Percentiles rank a stretch among this genome's conserved stretches.
Evolutionary conservation across 2,113 vertebrate genomes (phyloP).

Genomic region (Chauna torquata): DNA sequence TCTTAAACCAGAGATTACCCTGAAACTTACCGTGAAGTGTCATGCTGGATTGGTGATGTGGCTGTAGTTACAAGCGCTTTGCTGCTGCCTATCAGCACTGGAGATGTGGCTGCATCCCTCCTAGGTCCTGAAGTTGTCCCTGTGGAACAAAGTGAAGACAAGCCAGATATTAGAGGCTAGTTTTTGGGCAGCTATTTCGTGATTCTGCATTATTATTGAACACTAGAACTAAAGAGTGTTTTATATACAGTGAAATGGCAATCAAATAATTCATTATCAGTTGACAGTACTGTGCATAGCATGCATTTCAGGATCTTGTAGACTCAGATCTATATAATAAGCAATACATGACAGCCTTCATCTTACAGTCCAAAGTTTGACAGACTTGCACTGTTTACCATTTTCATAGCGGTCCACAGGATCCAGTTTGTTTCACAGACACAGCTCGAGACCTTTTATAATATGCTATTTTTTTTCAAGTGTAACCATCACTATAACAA

Average conservation of each 20-base stretch:
- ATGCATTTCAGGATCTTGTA: not conserved
- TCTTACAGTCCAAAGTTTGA: not conserved
- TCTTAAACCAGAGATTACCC: slow-evolving; percentile 26
- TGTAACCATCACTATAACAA: not conserved
- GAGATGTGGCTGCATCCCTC: slow-evolving; percentile 81
- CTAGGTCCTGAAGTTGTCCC: slow-evolving; percentile 30
- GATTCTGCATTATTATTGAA: not conserved
- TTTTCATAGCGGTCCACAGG: not conserved
- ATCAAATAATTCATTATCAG: not conserved
- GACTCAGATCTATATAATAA: not conserved
- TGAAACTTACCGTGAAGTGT: slow-evolving; percentile 64
- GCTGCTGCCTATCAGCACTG: slow-evolving; percentile 57
- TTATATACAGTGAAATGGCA: not conserved
- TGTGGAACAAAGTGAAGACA: slow-evolving; percentile 61
- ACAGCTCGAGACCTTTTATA: not conserved
- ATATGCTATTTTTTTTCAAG: not conserved
- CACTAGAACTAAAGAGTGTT: not conserved
- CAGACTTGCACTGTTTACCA: not conserved
- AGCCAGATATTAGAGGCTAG: not conserved
- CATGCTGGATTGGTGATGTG: slow-evolving; percentile 39
- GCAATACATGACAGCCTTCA: not conserved
- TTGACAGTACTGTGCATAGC: not conserved
- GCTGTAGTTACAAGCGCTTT: slow-evolving; percentile 17
- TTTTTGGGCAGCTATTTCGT: not conserved
- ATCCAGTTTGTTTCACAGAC: not conserved